phyloP scores from a whole-genome alignment of 2,113 vertebrate species.

The Hyaena hyaena region DNA sequence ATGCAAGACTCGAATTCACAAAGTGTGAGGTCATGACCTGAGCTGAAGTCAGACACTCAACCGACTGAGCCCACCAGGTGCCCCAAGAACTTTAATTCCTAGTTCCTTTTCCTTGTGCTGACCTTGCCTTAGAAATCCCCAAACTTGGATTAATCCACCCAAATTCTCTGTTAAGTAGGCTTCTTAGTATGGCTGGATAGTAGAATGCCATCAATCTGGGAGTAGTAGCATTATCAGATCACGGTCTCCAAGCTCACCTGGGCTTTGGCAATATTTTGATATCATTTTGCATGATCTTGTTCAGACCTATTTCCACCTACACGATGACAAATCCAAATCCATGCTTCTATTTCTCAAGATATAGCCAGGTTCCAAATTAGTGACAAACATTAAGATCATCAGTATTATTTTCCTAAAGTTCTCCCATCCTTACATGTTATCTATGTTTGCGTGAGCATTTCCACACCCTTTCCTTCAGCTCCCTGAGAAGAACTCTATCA shows the following conservation, averaged over 20 bases:
- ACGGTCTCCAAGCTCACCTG: not conserved
- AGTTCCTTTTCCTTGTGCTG: not conserved
- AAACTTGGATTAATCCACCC: not conserved
- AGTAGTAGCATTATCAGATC: not conserved
- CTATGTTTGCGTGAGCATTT: not conserved
- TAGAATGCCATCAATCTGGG: not conserved
- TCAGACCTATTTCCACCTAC: not conserved
- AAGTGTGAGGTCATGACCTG: too few species aligned
- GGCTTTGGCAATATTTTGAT: not conserved
- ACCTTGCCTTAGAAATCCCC: not conserved
- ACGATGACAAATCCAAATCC: not conserved
- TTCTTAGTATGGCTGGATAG: not conserved
- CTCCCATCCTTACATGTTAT: not conserved
- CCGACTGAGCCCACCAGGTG: too few species aligned
- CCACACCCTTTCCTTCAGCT: not conserved
- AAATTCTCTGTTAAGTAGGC: not conserved
- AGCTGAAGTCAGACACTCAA: too few species aligned
- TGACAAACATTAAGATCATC: not conserved
- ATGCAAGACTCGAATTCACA: too few species aligned
- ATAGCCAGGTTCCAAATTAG: not conserved
- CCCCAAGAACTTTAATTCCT: not conserved
- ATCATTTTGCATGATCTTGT: not conserved
- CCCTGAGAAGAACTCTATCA: not conserved
- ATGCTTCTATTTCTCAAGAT: not conserved
- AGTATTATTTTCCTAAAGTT: not conserved